Percentiles rank a stretch among this genome's conserved stretches.
phyloP scores from a whole-genome alignment of 2,888 invertebrate genomes.

The Macaria notata region DNA sequence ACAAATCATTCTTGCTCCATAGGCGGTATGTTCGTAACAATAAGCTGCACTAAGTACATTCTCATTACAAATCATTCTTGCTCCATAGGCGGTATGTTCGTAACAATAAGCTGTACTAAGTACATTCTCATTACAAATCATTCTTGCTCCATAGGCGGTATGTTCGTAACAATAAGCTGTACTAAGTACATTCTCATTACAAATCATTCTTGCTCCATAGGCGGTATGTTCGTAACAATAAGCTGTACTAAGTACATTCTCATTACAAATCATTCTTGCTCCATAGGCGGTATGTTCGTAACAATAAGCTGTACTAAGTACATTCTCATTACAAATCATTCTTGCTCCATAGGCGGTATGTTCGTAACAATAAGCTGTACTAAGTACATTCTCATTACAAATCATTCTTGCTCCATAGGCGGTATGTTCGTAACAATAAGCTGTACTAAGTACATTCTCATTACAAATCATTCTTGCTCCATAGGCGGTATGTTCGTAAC shows the following conservation, averaged over 20 bases:
- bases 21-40: conserved; percentile 24
- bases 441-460: no score
- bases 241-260: no score
- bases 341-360: conserved; percentile 10
- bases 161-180: conserved; percentile 19
- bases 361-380: conserved; percentile 18
- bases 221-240: conserved; percentile 24
- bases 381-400: no score
- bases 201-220: conserved; percentile 4
- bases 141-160: conserved; percentile 10
- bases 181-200: no score
- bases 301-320: background rate
- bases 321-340: background rate
- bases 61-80: background rate
- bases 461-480: conserved; percentile 2
- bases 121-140: background rate
- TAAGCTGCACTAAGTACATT: no score
- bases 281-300: conserved; percentile 19
- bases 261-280: conserved; percentile 1
- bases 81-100: conserved; percentile 14
- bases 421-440: conserved; percentile 24
- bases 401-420: conserved; percentile 4
- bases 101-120: conserved; percentile 9
- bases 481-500: conserved; percentile 23
- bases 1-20: conserved; percentile 4